Evolutionary conservation across 2,888 invertebrate genomes (phyloP).

Genomic region (Pristionchus exspectatus): DNA sequence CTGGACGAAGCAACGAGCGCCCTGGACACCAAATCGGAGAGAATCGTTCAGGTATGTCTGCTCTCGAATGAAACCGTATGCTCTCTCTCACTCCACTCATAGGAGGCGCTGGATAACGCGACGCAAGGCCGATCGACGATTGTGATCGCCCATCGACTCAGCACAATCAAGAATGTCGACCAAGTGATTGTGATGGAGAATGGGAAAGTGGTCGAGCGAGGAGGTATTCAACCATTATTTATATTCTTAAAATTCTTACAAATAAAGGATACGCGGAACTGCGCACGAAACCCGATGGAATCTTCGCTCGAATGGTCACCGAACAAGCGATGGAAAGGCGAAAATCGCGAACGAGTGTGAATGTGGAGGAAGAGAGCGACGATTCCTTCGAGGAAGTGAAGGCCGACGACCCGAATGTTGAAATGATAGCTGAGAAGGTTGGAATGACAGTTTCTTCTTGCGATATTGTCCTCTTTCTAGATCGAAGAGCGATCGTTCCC

Average conservation of each 20-base stretch:
- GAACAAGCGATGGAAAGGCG: conserved; percentile 4
- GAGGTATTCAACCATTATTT: not conserved
- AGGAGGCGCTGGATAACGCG: conserved; percentile 1
- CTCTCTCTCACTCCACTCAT: too few relatives aligned
- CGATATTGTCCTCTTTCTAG: too few relatives aligned
- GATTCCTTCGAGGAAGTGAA: not conserved
- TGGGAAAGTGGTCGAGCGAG: not conserved
- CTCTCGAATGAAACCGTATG: too few relatives aligned
- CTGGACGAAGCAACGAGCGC: conserved; percentile 28
- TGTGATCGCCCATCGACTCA: not conserved
- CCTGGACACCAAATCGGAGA: not conserved
- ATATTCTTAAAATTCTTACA: not conserved
- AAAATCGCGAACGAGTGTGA: not conserved
- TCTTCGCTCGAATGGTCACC: conserved; percentile 43
- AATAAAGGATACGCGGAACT: conserved; percentile 3
- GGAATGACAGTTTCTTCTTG: too few relatives aligned
- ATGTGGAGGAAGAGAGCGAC: not conserved
- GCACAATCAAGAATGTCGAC: conserved; percentile 17
- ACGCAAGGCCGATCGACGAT: conserved; percentile 4
- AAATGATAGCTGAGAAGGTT: not conserved
- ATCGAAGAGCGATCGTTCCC: not conserved
- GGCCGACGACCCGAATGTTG: not conserved
- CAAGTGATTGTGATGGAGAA: conserved; percentile 4
- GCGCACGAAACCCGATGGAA: not conserved
- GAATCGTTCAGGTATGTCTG: conserved; percentile 28